Base-by-base conservation (phyloP, 92 coral and sea anemone genomes). In the Chrysogorgia sp. region DNA sequence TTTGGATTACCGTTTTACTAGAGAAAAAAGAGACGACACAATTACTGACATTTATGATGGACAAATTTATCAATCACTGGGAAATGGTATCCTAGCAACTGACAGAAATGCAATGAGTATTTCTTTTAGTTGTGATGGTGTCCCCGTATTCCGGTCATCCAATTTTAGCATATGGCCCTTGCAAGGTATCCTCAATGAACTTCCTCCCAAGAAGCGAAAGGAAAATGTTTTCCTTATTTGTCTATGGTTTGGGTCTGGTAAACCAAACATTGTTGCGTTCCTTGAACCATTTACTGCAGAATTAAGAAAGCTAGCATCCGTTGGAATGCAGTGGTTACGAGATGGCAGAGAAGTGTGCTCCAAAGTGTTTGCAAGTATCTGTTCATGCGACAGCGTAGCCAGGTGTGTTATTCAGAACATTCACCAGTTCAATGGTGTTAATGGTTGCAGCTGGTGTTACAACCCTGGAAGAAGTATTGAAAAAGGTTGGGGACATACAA, bases 381-480 rank as follows among this genome's bases (percentile, higher is more conserved):
- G 74, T 53, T 66, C 74, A 66, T 66, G 74, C 40, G 74, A 40
- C 32, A 66, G 53, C 40, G 74, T 66, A 49, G 40, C 5, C n/a
- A n/a, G n/a, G n/a, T n/a, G n/a, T n/a, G n/a, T n/a, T n/a, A n/a
- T n/a, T n/a, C n/a, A n/a, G n/a, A 66, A 66, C 40, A 66, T 66
- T 32, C 74, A 66, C 52, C 74, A 66, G 52, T 66, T 66, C n/a
- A 66, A 66, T 66, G 74, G 74, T 34, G 55, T 33, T 24, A 3
- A 32, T 66, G 74, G 74, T 66, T 66, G 74, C 32, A 66, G 50
- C 52, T 66, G 74, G 74, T 66, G 74, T 65, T 65, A 65, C 22
- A 65, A 65, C 50, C 72, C 72, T 65, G 72, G 72, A 10, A 34
- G 14, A 4, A 3, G 29, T 40, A 19, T 66, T n/a, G n/a, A n/a